phyloP scores from a whole-genome alignment of 2,797 vertebrate species.

The Chanos chanos region DNA sequence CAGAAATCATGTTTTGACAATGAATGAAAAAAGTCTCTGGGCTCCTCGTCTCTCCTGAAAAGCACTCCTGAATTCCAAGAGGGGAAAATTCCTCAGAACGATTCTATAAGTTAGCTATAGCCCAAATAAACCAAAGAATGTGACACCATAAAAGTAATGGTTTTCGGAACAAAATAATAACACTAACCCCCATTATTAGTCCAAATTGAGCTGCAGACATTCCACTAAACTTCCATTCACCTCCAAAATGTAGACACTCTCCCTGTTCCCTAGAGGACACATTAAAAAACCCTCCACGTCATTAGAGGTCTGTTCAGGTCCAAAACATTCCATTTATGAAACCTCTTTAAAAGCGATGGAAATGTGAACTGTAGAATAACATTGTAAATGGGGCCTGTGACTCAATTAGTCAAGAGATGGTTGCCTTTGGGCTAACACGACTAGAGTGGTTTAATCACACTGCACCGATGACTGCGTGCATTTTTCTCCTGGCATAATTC shows the following conservation, averaged over 20 bases:
- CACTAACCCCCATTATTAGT: constrained; percentile 43
- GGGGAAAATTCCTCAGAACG: constrained; percentile 28
- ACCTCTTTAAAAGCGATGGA: constrained; percentile 53
- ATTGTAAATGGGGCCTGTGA: constrained; percentile 50
- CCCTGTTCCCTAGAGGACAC: constrained; percentile 39
- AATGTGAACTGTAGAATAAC: constrained; percentile 51
- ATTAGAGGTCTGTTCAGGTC: constrained; percentile 51
- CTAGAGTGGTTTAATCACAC: constrained; percentile 36
- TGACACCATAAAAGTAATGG: constrained; percentile 57
- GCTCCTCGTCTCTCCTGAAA: too few relatives aligned
- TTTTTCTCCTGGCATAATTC: constrained; percentile 27
- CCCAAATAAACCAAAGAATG: constrained; percentile 53
- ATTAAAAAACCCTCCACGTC: constrained; percentile 51
- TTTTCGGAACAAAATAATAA: constrained; percentile 61
- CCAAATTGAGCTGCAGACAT: constrained; percentile 53
- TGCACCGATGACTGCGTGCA: constrained; percentile 27
- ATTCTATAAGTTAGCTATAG: constrained; percentile 35
- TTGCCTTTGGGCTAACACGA: constrained; percentile 35
- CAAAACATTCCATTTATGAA: constrained; percentile 57
- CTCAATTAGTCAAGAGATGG: constrained; percentile 49
- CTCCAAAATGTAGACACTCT: constrained; percentile 40
- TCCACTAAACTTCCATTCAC: constrained; percentile 51
- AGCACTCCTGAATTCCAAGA: too few relatives aligned
- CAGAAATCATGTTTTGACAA: too few relatives aligned
- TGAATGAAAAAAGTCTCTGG: too few relatives aligned